A percentile compares a stretch with the other conserved stretches of the same genome.
Conservation (phyloP, 2,888 invertebrate species). For the Pachymerium ferrugineum region DNA sequence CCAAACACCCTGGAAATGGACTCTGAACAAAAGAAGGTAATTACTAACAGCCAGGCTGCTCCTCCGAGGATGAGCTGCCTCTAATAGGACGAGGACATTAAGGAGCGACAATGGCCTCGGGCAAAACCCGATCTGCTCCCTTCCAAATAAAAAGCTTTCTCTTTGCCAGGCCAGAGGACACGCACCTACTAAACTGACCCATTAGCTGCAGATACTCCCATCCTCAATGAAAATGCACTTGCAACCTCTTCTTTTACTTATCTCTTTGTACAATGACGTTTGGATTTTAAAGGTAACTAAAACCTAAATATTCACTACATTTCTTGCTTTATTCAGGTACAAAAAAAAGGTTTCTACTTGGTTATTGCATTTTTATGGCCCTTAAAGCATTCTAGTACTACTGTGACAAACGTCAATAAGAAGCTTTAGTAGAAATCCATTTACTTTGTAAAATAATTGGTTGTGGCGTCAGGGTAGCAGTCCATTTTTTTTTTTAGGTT, state of each 20-base stretch:
- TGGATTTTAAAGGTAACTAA: too few relatives aligned
- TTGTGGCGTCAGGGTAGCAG: too few relatives aligned
- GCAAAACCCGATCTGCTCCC: conserved; percentile 18
- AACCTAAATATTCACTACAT: too few relatives aligned
- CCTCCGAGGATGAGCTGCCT: background rate
- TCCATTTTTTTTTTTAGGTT: too few relatives aligned
- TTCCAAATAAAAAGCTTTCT: conserved; percentile 22
- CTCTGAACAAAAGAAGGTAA: conserved; percentile 25
- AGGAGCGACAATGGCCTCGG: conserved; percentile 18
- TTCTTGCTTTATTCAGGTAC: too few relatives aligned
- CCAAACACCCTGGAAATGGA: conserved; percentile 25
- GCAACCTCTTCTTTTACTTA: conserved; percentile 19
- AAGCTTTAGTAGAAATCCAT: too few relatives aligned
- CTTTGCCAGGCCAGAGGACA: conserved; percentile 4
- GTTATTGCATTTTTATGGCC: too few relatives aligned
- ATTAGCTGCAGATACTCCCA: conserved; percentile 7
- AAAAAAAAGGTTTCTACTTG: too few relatives aligned
- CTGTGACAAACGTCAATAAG: too few relatives aligned
- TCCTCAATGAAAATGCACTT: conserved; percentile 23
- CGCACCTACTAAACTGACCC: conserved; percentile 25
- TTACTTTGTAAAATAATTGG: too few relatives aligned
- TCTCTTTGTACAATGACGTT: too few relatives aligned
- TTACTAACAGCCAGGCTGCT: conserved; percentile 19
- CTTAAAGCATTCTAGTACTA: too few relatives aligned
- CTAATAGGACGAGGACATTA: conserved; percentile 27